Conservation (phyloP, 2,797 vertebrate species). For the Poecilia wingei region DNA sequence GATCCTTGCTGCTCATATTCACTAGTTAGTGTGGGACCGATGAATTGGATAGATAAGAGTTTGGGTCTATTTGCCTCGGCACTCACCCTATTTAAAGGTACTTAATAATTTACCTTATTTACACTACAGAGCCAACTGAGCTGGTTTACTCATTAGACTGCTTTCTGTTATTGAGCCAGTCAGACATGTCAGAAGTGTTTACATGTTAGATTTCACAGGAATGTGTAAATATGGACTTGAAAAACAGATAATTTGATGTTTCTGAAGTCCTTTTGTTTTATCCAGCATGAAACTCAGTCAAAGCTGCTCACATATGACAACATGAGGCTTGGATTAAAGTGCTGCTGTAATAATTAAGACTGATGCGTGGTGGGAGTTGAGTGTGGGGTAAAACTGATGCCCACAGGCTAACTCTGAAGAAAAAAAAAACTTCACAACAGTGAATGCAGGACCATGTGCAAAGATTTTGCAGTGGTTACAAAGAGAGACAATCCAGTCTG, state of each 20-base stretch:
- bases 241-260: not conserved
- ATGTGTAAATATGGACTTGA: conserved; percentile 6
- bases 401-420: conserved; percentile 31
- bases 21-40: conserved; percentile 51
- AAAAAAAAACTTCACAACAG: conserved; percentile 23
- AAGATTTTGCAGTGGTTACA: conserved; percentile 13
- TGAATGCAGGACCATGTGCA: conserved; percentile 16
- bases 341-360: conserved; percentile 59
- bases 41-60: conserved; percentile 63
- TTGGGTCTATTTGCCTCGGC: conserved; percentile 55
- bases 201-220: conserved; percentile 33
- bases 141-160: conserved; percentile 58
- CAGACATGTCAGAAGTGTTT: conserved; percentile 25
- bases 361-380: conserved; percentile 50
- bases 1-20: conserved; percentile 19
- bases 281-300: conserved; percentile 1
- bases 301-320: conserved; percentile 21
- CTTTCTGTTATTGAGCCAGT: conserved; percentile 38
- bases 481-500: conserved; percentile 9
- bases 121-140: conserved; percentile 51
- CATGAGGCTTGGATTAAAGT: conserved; percentile 32
- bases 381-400: conserved; percentile 25
- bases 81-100: conserved; percentile 66
- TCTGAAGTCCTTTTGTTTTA: conserved; percentile 24
- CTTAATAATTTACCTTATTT: conserved; percentile 75